A percentile compares a stretch with the other conserved stretches of the same genome.
These are phyloP conservation scores for Drosophila greeni DNA, from an alignment of 2,888 invertebrate species.

Conservation along the genomic window DNA sequence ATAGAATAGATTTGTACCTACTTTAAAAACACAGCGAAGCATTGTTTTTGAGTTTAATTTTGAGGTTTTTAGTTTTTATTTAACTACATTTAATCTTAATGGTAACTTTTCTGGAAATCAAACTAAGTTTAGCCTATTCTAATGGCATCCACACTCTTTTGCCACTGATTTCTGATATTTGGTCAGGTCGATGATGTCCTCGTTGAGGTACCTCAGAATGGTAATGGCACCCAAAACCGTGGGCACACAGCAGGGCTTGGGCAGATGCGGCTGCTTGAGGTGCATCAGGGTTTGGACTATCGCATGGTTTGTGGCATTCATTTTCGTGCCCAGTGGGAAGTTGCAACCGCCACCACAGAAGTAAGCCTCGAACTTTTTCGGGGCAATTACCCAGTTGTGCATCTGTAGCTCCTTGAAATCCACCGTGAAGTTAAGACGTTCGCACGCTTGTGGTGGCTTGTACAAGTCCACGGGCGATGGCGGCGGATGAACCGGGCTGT, in stretches of 20 bases:
- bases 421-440: slow-evolving; percentile 92
- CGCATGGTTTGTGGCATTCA: slow-evolving; percentile 98
- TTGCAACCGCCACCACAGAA: slow-evolving; percentile 96
- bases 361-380: slow-evolving; percentile 94
- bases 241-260: slow-evolving; percentile 96
- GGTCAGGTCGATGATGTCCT: slow-evolving; percentile 92
- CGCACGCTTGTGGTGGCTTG: slow-evolving; percentile 84
- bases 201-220: slow-evolving; percentile 92
- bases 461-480: slow-evolving; percentile 47
- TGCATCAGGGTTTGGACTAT: slow-evolving; percentile 95
- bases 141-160: slow-evolving; percentile 97
- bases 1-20: not conserved
- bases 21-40: not conserved
- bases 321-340: slow-evolving; percentile 93
- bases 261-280: slow-evolving; percentile 88
- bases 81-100: not conserved
- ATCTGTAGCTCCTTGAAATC: slow-evolving; percentile 92
- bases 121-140: slow-evolving; percentile 53
- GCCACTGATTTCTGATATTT: slow-evolving; percentile 98
- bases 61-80: not conserved
- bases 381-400: slow-evolving; percentile 98
- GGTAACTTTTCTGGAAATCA: not conserved
- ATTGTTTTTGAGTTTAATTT: not conserved
- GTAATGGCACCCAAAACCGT: slow-evolving; percentile 92
- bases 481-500: slow-evolving; percentile 13